Percentiles rank a stretch among this genome's conserved stretches.
phyloP scores from a whole-genome alignment of 2,113 vertebrate species.

The Oreochromis aureus region DNA sequence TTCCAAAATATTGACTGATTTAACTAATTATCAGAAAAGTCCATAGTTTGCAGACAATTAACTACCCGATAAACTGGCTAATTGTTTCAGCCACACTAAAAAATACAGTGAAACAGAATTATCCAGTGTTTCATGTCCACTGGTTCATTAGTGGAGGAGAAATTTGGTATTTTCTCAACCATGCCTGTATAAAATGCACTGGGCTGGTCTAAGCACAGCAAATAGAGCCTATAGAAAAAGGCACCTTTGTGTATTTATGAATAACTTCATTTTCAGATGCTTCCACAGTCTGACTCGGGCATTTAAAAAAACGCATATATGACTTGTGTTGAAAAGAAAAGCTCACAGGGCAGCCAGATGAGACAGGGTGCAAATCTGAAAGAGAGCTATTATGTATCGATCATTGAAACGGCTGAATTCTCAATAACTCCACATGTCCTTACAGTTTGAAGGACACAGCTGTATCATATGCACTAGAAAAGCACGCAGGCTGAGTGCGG shows the following conservation, averaged over 20 bases:
- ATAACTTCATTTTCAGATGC: not conserved
- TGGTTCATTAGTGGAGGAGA: not conserved
- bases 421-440: slow-evolving; percentile 14
- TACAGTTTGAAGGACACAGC: slow-evolving; percentile 30
- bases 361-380: not conserved
- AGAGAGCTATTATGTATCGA: not conserved
- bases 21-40: not conserved
- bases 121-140: not conserved
- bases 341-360: not conserved
- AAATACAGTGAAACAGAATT: not conserved
- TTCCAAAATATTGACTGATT: not conserved
- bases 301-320: not conserved
- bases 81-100: not conserved
- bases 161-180: not conserved
- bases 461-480: not conserved
- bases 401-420: slow-evolving; percentile 3
- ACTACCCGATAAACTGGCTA: not conserved
- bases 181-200: not conserved
- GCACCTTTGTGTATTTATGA: not conserved
- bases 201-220: not conserved
- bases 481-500: not conserved
- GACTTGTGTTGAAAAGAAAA: not conserved
- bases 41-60: not conserved
- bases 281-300: not conserved
- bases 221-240: not conserved